phyloP scores from a whole-genome alignment of 64 coral and sea anemone genomes.

The Stichodactyla mertensii region DNA sequence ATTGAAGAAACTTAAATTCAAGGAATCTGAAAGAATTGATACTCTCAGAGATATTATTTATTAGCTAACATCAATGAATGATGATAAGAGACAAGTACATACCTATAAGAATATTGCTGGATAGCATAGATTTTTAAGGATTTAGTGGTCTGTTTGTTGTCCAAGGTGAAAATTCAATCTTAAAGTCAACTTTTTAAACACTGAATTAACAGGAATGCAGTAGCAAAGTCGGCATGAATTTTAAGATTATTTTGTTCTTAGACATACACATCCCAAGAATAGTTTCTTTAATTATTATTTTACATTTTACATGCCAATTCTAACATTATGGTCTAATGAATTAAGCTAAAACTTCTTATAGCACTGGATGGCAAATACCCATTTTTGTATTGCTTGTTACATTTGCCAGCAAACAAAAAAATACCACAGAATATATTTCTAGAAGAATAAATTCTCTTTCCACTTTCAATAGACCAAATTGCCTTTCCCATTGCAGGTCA shows the following conservation, averaged over 20 bases:
- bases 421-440: no score
- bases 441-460: no score
- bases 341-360: neutral
- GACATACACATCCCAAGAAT: neutral
- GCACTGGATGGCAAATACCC: neutral
- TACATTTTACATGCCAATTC: neutral
- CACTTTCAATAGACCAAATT: no score
- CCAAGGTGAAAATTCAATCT: neutral
- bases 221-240: neutral
- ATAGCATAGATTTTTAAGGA: neutral
- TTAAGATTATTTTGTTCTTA: neutral
- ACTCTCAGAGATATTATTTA: conserved; percentile 16
- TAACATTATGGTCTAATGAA: neutral
- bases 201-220: neutral
- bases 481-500: no score
- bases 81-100: neutral
- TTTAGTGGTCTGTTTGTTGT: neutral
- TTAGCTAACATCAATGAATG: neutral
- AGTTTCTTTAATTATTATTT: neutral
- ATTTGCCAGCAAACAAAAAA: no score
- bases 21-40: neutral
- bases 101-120: neutral
- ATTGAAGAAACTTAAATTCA: neutral
- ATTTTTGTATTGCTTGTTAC: no score
- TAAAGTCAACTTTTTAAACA: neutral